Conservation (phyloP, 1,140 invertebrate genomes). For the Anastrepha obliqua region DNA sequence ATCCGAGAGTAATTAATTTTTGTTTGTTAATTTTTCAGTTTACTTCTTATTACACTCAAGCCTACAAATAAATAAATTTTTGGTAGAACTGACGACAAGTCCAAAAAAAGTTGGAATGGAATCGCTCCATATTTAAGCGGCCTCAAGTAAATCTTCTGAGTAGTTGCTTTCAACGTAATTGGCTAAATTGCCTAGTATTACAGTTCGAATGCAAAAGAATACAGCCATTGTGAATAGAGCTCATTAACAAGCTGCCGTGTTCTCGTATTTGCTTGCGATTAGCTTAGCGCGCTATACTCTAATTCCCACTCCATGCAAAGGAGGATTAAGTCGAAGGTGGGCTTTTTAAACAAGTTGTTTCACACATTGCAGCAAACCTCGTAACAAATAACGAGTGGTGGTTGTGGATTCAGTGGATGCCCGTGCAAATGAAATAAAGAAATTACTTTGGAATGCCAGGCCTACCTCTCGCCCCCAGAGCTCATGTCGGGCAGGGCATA, state of each 20-base stretch:
- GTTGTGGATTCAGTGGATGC: neutral
- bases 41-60: too few species aligned
- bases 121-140: too few species aligned
- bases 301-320: neutral
- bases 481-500: neutral
- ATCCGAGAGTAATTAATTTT: too few species aligned
- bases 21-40: too few species aligned
- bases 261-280: constrained; percentile 42
- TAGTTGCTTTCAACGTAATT: too few species aligned
- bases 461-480: neutral
- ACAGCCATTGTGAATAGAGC: neutral
- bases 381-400: neutral
- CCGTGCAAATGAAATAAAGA: constrained; percentile 30
- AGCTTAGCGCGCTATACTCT: neutral
- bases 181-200: too few species aligned
- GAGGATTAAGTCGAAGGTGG: neutral
- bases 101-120: too few species aligned
- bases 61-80: too few species aligned
- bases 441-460: constrained; percentile 26
- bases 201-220: too few species aligned
- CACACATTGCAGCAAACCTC: constrained; percentile 39
- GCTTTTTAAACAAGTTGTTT: constrained; percentile 39
- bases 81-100: too few species aligned
- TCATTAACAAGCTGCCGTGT: constrained; percentile 9
- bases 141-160: too few species aligned